phyloP scores from a whole-genome alignment of 2,113 vertebrate genomes.

The Zosterops pallidus region DNA sequence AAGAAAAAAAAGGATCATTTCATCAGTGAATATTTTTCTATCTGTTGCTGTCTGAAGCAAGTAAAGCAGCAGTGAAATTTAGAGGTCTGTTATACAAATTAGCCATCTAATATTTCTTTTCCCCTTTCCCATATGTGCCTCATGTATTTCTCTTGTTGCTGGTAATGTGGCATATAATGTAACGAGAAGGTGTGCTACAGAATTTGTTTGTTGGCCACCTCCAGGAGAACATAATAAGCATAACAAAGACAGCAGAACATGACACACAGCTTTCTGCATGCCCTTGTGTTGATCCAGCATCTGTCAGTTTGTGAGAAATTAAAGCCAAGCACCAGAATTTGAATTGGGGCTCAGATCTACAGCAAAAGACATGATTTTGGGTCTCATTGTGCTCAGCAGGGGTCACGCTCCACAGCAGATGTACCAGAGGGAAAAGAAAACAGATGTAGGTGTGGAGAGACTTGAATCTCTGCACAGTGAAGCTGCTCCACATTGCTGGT shows the following conservation, averaged over 20 bases:
- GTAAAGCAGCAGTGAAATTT: neutral
- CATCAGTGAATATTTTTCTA: neutral
- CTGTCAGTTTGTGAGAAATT: slow-evolving; percentile 29
- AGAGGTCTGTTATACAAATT: slow-evolving; percentile 4
- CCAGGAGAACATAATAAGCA: neutral
- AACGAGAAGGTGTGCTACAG: slow-evolving; percentile 32
- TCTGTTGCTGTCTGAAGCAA: neutral
- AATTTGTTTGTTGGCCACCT: slow-evolving; percentile 24
- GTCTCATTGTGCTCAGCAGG: slow-evolving; percentile 42
- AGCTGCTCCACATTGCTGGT: slow-evolving; percentile 3
- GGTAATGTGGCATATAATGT: slow-evolving; percentile 14
- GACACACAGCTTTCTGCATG: neutral
- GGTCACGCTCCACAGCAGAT: slow-evolving; percentile 36
- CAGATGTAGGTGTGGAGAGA: slow-evolving; percentile 60
- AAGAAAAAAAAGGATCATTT: neutral
- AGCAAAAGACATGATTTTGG: slow-evolving; percentile 3
- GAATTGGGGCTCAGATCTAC: slow-evolving; percentile 34
- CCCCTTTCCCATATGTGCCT: neutral
- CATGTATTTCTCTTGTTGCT: neutral
- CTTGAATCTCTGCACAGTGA: neutral
- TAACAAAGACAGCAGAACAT: neutral
- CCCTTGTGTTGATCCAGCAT: neutral
- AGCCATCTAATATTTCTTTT: neutral
- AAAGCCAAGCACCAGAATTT: slow-evolving; percentile 47
- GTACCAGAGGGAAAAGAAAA: slow-evolving; percentile 51